These are phyloP conservation scores for Drosophila tsacasi DNA, from an alignment of 1,140 invertebrate genomes.

Conservation along the genomic window DNA sequence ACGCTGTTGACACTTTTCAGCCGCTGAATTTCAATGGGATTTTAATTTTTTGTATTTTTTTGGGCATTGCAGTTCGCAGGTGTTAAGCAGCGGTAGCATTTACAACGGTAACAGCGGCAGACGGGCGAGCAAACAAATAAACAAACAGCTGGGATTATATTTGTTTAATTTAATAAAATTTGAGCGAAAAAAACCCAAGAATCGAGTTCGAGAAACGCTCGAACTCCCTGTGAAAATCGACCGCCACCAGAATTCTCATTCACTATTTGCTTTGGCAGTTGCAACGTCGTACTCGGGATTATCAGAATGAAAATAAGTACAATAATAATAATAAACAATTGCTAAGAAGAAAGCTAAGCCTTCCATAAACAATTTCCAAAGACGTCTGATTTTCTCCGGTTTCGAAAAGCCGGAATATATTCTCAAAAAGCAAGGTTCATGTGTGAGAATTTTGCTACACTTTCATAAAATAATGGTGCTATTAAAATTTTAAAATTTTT, in stretches of 20 bases:
- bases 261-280: slow-evolving; percentile 18
- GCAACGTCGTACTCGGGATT: slow-evolving; percentile 10
- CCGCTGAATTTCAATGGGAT: slow-evolving; percentile 33
- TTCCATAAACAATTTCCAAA: slow-evolving; percentile 6
- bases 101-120: slow-evolving; percentile 14
- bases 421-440: not conserved
- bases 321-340: not conserved
- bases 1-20: slow-evolving; percentile 44
- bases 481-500: not conserved
- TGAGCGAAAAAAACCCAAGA: not conserved
- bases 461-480: not conserved
- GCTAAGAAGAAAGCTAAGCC: not conserved
- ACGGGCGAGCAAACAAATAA: slow-evolving; percentile 17
- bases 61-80: slow-evolving; percentile 56
- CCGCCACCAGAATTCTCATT: slow-evolving; percentile 18
- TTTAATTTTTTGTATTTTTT: slow-evolving; percentile 14
- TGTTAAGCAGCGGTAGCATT: slow-evolving; percentile 45
- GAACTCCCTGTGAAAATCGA: slow-evolving; percentile 7
- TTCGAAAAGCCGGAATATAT: not conserved
- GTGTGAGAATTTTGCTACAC: not conserved
- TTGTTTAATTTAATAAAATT: slow-evolving; percentile 41
- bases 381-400: not conserved
- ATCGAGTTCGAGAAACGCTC: slow-evolving; percentile 1
- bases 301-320: not conserved
- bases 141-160: slow-evolving; percentile 55